A percentile compares a stretch with the other conserved stretches of the same genome.
phyloP scores from a whole-genome alignment of 1,140 invertebrate genomes.

The Rhagoletis zephyria region DNA sequence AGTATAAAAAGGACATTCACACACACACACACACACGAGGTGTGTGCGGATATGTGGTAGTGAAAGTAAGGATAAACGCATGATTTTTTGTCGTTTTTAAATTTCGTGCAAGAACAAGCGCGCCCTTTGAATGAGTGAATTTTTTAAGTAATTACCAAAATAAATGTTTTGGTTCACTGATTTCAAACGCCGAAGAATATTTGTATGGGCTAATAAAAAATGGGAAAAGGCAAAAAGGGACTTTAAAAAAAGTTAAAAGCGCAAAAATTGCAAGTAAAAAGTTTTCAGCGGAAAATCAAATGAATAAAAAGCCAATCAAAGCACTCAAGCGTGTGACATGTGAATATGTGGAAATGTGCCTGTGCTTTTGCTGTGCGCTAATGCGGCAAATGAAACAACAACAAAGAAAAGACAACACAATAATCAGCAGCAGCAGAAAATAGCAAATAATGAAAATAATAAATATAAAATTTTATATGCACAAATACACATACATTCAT shows the following conservation, averaged over 20 bases:
- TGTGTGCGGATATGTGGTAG: neutral
- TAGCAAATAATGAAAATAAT: constrained; percentile 1
- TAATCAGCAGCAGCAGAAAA: neutral
- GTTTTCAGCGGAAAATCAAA: neutral
- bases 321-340: no score
- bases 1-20: neutral
- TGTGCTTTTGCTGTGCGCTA: neutral
- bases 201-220: constrained; percentile 20
- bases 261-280: neutral
- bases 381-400: neutral
- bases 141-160: neutral
- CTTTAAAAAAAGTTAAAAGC: neutral
- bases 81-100: neutral
- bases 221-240: neutral
- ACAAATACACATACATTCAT: no score
- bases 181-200: neutral
- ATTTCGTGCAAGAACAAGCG: neutral
- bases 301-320: no score
- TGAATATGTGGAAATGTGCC: neutral
- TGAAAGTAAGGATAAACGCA: neutral
- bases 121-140: neutral
- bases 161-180: neutral
- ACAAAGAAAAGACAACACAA: neutral
- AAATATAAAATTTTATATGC: constrained; percentile 23
- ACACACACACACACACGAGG: neutral